Evolutionary conservation across 2,888 invertebrate species (phyloP).

Genomic region (Agrilus cyanescens): DNA sequence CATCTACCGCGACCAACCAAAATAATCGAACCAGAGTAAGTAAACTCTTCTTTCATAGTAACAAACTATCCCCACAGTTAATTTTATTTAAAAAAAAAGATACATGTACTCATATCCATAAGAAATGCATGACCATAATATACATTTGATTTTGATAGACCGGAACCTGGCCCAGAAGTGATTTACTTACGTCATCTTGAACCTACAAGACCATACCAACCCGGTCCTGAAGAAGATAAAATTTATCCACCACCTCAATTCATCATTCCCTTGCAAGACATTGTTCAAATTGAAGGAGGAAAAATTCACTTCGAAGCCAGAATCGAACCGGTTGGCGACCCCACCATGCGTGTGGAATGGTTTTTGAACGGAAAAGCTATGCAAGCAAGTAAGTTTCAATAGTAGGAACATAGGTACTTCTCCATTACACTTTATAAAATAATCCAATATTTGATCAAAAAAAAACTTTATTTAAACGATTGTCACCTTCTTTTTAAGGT

Average conservation of each 20-base stretch:
- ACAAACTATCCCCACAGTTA: too few species aligned
- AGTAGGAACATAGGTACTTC: background rate
- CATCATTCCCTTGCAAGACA: conserved; percentile 75
- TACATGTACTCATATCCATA: background rate
- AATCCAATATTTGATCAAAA: background rate
- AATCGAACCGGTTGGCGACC: conserved; percentile 94
- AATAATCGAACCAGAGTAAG: conserved; percentile 91
- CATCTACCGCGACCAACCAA: conserved; percentile 86
- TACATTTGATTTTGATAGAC: conserved; percentile 41
- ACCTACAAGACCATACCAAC: conserved; percentile 70
- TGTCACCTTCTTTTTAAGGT: conserved; percentile 44
- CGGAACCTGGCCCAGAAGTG: conserved; percentile 84
- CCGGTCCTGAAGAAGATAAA: conserved; percentile 73
- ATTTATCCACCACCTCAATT: conserved; percentile 86
- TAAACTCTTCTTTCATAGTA: conserved; percentile 16
- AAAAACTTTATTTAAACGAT: background rate
- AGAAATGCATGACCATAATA: background rate
- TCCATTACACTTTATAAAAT: background rate
- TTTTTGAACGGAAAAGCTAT: conserved; percentile 83
- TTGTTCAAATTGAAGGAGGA: conserved; percentile 78
- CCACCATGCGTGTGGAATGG: conserved; percentile 94
- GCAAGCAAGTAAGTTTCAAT: conserved; percentile 67
- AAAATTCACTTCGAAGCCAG: conserved; percentile 95
- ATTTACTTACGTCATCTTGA: conserved; percentile 88
- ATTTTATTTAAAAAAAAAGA: background rate